Base-by-base conservation (phyloP, 2,113 vertebrate genomes). In the Leptosomus discolor region DNA sequence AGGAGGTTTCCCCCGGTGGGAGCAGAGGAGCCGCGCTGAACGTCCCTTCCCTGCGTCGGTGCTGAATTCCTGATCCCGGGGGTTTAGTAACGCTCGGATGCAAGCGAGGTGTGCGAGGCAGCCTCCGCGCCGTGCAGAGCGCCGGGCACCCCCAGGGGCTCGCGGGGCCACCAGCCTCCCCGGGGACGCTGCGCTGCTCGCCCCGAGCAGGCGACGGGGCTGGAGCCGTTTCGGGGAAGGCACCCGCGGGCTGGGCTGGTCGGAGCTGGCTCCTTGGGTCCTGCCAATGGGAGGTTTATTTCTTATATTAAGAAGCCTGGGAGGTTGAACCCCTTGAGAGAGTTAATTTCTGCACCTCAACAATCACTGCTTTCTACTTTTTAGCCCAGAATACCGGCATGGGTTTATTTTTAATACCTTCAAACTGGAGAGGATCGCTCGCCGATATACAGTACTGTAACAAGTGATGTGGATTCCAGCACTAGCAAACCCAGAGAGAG, bases 231-330 rank as follows among this genome's bases (percentile, higher is more conserved):
- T 30, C 53, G 1, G 1, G 18, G 73, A 50, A 26, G 12, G 30
- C 24, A 18, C 9, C 39, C 15, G 1, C 0, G 0, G 64, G 78
- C 56, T 70, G 30, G 43, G 87, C 79, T 45, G 60, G 6, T 51
- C 4, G 1, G 50, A 70, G 60, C 73, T 85, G 90, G 30, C 67
- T 75, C 41, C 46, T 26, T 15, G 60, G 46, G 10, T n/a, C 46
- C 51, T 70, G 63, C 18, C 73, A 64, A 12, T 48, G n/a, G 7
- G 61, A 75, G 32, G 8, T 70, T 73, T 88, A 85, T 85, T 97
- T 97, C 91, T 96, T 96, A 93, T 8, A 92, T 96, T 96, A 95
- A 97, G 97, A 97, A 96, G 74, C 58, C 74, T 68, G 21, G 70
- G 87, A 80, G 64, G 90, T 30, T 80, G 60, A 83, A 61, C 57